Evolutionary conservation across 92 coral and sea anemone species (phyloP), one percentile per base, ranked within the genome.

Genomic region (Parazoanthus darwini): DNA sequence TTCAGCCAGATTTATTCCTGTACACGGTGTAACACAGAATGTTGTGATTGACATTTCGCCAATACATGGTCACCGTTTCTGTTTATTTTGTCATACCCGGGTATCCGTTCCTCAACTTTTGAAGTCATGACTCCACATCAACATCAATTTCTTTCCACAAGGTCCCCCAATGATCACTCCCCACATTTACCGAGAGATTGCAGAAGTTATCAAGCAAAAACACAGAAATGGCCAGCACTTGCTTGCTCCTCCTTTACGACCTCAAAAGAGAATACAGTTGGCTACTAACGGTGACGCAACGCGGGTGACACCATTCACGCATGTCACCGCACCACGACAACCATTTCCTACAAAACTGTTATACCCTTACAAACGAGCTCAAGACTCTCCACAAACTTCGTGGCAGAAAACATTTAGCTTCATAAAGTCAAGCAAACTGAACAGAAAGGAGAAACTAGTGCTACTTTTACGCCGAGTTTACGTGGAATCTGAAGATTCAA

Each of bases 141-240:
- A 29, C 78, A 73, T 46, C 33, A 71, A 54, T 70, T 84, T 48
- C 39, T 84, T 38, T 70, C 68, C 79, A 71, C 75, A 13, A 43
- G 87, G 79, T 84, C 87, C 79, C 65, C 70, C 42, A 43, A 80
- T 58, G 85, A 80, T 80, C 50, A 58, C 72, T 80, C 85, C 79
- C 20, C 77, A 70, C 16, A 14, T 71, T 48, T 71, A 84, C 77
- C 58, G 48, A 72, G 79, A 84, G 78, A 72, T 84, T 84, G 75
- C 79, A 46, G 51, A 84, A 48, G 26, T 84, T 46, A 48, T 68
- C 87, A 46, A 48, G 79, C 43, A 71, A 71, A 84, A 74, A 70
- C 5, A 68, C 67, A 84, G 44, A 84, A 71, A 26, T n/a, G 66
- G 68, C 22, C n/a, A 84, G 48, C 75, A 71, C 20, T 25, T 84